Conservation (phyloP, 2,113 vertebrate species). For the Macquaria australasica region DNA sequence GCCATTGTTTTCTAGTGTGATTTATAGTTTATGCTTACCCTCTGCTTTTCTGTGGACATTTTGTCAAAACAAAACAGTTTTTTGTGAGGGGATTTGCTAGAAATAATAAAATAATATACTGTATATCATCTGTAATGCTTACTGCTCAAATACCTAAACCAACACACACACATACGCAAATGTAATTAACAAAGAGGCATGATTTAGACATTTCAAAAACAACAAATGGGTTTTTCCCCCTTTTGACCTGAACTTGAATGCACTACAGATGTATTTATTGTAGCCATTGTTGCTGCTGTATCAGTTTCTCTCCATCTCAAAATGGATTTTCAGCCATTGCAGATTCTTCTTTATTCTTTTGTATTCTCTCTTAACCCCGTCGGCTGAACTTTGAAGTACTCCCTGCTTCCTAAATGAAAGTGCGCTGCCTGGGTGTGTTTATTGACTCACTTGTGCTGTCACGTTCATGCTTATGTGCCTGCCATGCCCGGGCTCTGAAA, state of each 20-base stretch:
- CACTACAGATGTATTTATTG: not conserved
- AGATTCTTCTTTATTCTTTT: conserved; percentile 16
- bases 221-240: conserved; percentile 2
- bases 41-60: conserved; percentile 19
- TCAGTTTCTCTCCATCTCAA: conserved; percentile 29
- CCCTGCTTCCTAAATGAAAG: conserved; percentile 57
- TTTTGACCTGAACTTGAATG: not conserved
- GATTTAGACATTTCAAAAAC: conserved; percentile 2
- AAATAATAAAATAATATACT: conserved; percentile 12
- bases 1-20: conserved; percentile 29
- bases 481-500: conserved; percentile 26
- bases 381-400: conserved; percentile 60
- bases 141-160: not conserved
- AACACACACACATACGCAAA: not conserved
- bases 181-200: not conserved
- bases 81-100: conserved; percentile 20
- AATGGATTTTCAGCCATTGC: conserved; percentile 18
- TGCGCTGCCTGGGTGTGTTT: conserved; percentile 49
- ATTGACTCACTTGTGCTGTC: conserved; percentile 53
- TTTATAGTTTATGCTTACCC: conserved; percentile 45
- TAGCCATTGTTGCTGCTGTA: conserved; percentile 9
- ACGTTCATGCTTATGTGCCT: conserved; percentile 44
- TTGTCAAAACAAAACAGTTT: conserved; percentile 15
- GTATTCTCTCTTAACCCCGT: conserved; percentile 25
- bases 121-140: conserved; percentile 5